phyloP scores from a whole-genome alignment of 2,888 invertebrate genomes.

The Acrobasis suavella region DNA sequence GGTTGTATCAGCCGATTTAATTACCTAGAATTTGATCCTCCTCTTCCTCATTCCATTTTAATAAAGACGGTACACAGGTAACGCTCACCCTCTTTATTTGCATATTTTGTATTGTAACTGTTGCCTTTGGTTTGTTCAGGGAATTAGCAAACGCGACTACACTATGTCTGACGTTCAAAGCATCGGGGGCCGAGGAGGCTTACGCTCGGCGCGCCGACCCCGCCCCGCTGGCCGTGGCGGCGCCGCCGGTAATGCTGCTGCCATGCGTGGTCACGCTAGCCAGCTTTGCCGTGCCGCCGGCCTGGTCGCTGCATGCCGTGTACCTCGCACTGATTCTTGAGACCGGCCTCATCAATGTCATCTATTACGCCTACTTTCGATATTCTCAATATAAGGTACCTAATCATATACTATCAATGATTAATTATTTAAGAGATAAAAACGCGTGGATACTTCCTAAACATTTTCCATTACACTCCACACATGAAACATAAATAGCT shows the following conservation, averaged over 20 bases:
- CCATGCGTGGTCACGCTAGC: slow-evolving; percentile 67
- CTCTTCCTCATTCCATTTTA: too few species aligned
- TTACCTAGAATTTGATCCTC: too few species aligned
- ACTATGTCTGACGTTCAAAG: slow-evolving; percentile 67
- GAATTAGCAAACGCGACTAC: slow-evolving; percentile 72
- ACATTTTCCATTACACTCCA: too few species aligned
- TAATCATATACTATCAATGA: too few species aligned
- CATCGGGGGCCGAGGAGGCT: slow-evolving; percentile 56
- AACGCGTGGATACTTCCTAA: too few species aligned
- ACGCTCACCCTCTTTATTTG: too few species aligned
- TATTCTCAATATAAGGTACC: slow-evolving; percentile 61
- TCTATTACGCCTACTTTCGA: slow-evolving; percentile 62
- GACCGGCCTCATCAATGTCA: slow-evolving; percentile 60
- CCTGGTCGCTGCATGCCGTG: slow-evolving; percentile 59
- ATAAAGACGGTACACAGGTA: too few species aligned
- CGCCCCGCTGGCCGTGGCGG: slow-evolving; percentile 61
- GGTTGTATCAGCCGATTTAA: too few species aligned
- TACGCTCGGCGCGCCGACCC: slow-evolving; percentile 61
- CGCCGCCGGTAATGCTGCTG: slow-evolving; percentile 69
- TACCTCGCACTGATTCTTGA: slow-evolving; percentile 65
- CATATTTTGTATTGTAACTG: too few species aligned
- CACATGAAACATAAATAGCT: too few species aligned
- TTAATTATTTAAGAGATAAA: too few species aligned
- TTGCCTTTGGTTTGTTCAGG: slow-evolving; percentile 42
- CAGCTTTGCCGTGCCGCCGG: slow-evolving; percentile 61